Conservation (phyloP, 2,888 invertebrate species). For the Hypercompe scribonia region DNA sequence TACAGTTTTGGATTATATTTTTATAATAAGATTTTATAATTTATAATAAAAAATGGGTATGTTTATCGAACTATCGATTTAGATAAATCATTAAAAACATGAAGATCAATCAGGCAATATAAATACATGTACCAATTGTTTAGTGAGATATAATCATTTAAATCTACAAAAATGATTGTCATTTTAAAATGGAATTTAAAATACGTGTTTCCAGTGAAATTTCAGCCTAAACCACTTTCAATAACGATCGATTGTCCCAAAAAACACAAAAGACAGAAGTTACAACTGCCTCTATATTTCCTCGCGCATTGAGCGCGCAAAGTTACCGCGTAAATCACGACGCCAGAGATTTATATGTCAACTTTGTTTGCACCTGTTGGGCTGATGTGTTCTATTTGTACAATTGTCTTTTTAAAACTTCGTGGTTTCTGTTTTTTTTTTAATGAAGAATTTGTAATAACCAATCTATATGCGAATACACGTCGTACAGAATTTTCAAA, state of each 20-base stretch:
- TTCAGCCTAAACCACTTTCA: slow-evolving; percentile 8
- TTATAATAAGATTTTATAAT: too few species aligned
- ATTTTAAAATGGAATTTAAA: not conserved
- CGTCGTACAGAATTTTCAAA: too few species aligned
- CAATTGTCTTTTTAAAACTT: slow-evolving; percentile 20
- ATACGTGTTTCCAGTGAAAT: not conserved
- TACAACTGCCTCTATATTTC: slow-evolving; percentile 17
- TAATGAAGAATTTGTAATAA: not conserved
- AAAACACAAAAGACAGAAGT: slow-evolving; percentile 22
- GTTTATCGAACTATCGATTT: too few species aligned
- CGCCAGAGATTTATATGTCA: slow-evolving; percentile 46
- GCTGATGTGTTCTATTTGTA: slow-evolving; percentile 28
- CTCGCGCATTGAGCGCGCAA: slow-evolving; percentile 18
- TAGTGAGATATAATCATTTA: not conserved
- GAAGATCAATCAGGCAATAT: not conserved
- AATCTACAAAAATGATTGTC: not conserved
- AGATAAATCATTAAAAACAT: not conserved
- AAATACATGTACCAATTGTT: not conserved
- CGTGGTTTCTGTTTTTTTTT: not conserved
- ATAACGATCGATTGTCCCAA: slow-evolving; percentile 16
- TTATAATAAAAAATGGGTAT: too few species aligned
- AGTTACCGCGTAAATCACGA: slow-evolving; percentile 50
- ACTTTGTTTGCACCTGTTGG: slow-evolving; percentile 56
- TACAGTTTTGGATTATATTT: too few species aligned
- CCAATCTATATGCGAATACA: not conserved